These are phyloP conservation scores for Merops nubicus DNA, from an alignment of 2,113 vertebrate species.

Conservation along the genomic window DNA sequence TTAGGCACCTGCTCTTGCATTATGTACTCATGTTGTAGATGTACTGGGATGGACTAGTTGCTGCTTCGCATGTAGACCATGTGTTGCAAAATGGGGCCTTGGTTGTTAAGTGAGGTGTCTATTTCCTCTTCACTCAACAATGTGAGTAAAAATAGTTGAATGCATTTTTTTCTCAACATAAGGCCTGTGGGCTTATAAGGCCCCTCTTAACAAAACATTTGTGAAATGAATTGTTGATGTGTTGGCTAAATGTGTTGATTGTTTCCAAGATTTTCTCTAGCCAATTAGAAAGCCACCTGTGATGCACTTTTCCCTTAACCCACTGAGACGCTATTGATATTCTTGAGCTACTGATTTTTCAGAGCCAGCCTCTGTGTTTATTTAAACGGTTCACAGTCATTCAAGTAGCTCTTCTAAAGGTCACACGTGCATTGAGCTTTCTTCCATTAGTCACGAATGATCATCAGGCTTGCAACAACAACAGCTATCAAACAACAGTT, in stretches of 20 bases:
- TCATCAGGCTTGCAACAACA: not conserved
- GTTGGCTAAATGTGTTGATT: slow-evolving; percentile 30
- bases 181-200: not conserved
- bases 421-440: rapidly evolving
- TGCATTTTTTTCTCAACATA: not conserved
- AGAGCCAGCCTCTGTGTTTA: not conserved
- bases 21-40: not conserved
- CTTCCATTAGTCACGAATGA: not conserved
- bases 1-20: not conserved
- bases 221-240: slow-evolving; percentile 5
- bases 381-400: not conserved
- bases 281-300: slow-evolving; percentile 49
- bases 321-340: not conserved
- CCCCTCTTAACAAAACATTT: slow-evolving; percentile 10
- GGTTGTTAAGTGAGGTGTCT: not conserved
- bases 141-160: not conserved
- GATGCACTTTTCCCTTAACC: not conserved
- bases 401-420: not conserved
- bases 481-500: not conserved
- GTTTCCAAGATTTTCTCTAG: slow-evolving; percentile 39
- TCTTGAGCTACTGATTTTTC: not conserved
- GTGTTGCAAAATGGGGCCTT: not conserved
- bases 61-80: not conserved
- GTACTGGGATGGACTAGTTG: not conserved
- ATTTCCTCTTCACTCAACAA: slow-evolving; percentile 1